Percentiles rank a stretch among this genome's conserved stretches.
Evolutionary conservation across 2,113 vertebrate genomes (phyloP).

Genomic region (Galbula dea): DNA sequence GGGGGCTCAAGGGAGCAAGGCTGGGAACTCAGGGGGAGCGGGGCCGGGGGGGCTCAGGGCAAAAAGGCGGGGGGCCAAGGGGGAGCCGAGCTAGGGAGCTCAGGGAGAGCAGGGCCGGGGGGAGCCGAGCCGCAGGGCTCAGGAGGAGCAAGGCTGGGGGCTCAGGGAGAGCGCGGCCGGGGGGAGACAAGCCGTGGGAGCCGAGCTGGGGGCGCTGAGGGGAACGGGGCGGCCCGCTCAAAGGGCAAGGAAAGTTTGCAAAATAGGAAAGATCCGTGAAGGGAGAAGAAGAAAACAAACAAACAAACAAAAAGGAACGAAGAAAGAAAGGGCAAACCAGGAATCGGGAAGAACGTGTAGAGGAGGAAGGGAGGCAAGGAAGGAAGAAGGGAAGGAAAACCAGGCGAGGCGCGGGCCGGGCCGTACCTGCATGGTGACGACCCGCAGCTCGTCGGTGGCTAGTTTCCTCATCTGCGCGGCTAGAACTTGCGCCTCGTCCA

Average conservation of each 20-base stretch:
- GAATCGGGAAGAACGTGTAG: neutral
- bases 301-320: neutral
- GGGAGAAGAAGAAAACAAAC: neutral
- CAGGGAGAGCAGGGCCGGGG: too few species aligned
- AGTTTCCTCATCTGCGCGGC: conserved; percentile 90
- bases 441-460: conserved; percentile 91
- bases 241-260: neutral
- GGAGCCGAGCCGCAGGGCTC: too few species aligned
- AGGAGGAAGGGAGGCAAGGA: neutral
- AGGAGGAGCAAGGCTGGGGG: neutral
- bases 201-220: neutral
- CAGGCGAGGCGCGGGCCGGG: neutral
- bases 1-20: too few species aligned
- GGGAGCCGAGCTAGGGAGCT: too few species aligned
- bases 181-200: too few species aligned
- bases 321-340: neutral
- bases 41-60: neutral
- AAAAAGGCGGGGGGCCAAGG: too few species aligned
- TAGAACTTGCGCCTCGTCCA: conserved; percentile 91
- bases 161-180: too few species aligned
- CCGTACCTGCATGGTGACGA: conserved; percentile 93
- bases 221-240: neutral
- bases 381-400: neutral
- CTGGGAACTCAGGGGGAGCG: neutral
- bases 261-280: neutral